phyloP scores from a whole-genome alignment of 2,888 invertebrate genomes.

The Nomada hirtipes region DNA sequence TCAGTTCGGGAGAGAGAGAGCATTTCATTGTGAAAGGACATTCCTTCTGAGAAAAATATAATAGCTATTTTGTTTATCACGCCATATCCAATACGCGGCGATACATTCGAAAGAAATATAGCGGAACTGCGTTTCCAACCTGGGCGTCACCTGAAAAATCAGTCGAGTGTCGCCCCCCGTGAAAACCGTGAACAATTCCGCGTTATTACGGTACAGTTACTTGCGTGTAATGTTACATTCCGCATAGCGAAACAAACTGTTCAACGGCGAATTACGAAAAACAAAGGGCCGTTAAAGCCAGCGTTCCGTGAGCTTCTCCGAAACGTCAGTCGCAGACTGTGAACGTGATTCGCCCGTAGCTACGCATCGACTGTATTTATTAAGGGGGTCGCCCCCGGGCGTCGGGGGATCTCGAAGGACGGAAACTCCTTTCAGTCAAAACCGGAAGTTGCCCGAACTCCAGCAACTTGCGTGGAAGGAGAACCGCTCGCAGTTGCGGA shows the following conservation, averaged over 20 bases:
- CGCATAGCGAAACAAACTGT: slow-evolving; percentile 34
- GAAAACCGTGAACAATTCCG: slow-evolving; percentile 4
- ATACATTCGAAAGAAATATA: too few species aligned
- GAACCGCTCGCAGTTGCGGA: slow-evolving; percentile 43
- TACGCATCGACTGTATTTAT: slow-evolving; percentile 57
- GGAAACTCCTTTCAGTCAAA: slow-evolving; percentile 55
- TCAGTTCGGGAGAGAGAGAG: too few species aligned
- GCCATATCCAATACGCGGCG: too few species aligned
- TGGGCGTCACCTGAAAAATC: too few species aligned
- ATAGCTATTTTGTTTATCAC: too few species aligned
- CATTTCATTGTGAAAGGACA: too few species aligned
- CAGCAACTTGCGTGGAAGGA: slow-evolving; percentile 40
- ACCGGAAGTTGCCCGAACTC: slow-evolving; percentile 62
- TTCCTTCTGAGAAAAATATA: too few species aligned
- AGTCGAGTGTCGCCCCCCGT: too few species aligned
- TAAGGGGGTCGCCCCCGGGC: slow-evolving; percentile 45
- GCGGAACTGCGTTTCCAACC: too few species aligned
- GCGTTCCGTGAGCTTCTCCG: slow-evolving; percentile 6
- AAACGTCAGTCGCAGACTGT: not conserved
- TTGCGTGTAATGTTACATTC: not conserved
- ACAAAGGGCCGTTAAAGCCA: not conserved
- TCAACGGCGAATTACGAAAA: slow-evolving; percentile 12
- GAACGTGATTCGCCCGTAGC: not conserved
- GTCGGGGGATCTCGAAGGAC: slow-evolving; percentile 40
- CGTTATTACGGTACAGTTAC: slow-evolving; percentile 15